Evolutionary conservation across 2,797 vertebrate species (phyloP).

Genomic region (Discoglossus pictus): DNA sequence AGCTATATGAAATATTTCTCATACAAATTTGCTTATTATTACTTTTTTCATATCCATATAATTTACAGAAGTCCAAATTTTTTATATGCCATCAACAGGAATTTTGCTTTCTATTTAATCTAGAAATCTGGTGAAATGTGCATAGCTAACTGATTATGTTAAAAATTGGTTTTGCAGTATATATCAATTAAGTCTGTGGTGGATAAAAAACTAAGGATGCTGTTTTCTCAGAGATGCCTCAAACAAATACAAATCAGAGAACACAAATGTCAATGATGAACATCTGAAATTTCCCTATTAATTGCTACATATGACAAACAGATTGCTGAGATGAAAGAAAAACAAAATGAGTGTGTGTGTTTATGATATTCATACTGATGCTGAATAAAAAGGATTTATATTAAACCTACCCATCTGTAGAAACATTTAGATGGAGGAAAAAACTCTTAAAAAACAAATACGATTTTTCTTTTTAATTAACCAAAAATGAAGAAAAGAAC

Average conservation of each 20-base stretch:
- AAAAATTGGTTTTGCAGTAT: not conserved
- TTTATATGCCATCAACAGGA: too few relatives aligned
- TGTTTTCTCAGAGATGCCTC: not conserved
- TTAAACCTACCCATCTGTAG: constrained; percentile 9
- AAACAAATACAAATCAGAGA: constrained; percentile 17
- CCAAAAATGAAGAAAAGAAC: not conserved
- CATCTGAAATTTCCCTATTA: constrained; percentile 20
- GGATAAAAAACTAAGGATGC: too few relatives aligned
- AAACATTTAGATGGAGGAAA: not conserved
- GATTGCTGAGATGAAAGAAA: constrained; percentile 14
- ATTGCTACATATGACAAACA: constrained; percentile 15
- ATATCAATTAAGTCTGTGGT: not conserved
- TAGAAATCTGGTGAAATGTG: too few relatives aligned
- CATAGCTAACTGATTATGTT: too few relatives aligned
- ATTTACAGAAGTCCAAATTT: too few relatives aligned
- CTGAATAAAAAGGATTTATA: not conserved
- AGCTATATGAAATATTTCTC: too few relatives aligned
- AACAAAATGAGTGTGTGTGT: not conserved
- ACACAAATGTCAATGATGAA: not conserved
- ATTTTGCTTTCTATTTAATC: too few relatives aligned
- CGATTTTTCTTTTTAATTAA: constrained; percentile 2
- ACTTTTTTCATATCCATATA: too few relatives aligned
- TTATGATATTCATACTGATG: constrained; percentile 12
- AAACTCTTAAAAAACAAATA: constrained; percentile 12
- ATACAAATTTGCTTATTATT: too few relatives aligned